Evolutionary conservation across 2,888 invertebrate genomes (phyloP).

Genomic region (Cerastis leucographa): DNA sequence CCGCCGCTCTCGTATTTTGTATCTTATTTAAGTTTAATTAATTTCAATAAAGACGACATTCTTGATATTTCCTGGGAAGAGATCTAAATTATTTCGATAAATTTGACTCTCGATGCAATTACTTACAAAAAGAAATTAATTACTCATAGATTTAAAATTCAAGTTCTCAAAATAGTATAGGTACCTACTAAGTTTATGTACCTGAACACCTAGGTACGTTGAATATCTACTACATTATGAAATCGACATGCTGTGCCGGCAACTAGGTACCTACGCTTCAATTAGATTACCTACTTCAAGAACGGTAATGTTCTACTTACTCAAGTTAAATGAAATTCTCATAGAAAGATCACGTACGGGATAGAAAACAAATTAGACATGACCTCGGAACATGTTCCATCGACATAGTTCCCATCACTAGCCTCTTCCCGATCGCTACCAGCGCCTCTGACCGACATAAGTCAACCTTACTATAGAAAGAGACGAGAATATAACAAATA

Average conservation of each 20-base stretch:
- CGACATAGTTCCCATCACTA: conserved; percentile 72
- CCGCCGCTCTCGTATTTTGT: too few relatives aligned
- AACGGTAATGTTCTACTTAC: conserved; percentile 44
- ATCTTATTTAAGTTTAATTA: neutral
- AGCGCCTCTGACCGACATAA: conserved; percentile 87
- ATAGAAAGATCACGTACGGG: conserved; percentile 21
- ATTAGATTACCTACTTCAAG: conserved; percentile 58
- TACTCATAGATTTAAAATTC: neutral
- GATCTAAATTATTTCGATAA: neutral
- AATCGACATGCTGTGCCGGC: conserved; percentile 32
- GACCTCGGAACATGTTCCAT: conserved; percentile 39
- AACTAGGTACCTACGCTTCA: conserved; percentile 20
- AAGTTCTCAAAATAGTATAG: neutral
- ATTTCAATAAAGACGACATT: neutral
- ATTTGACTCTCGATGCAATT: neutral
- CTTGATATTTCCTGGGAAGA: neutral
- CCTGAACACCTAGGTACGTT: neutral
- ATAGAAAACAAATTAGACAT: conserved; percentile 28
- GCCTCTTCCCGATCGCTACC: conserved; percentile 84
- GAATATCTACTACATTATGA: conserved; percentile 37
- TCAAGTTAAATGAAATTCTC: conserved; percentile 34
- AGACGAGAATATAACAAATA: conserved; percentile 70
- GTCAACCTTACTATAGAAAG: conserved; percentile 85
- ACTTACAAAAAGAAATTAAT: too few relatives aligned
- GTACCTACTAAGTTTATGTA: neutral